Evolutionary conservation across 2,113 vertebrate species (phyloP).

Genomic region (Otocyon megalotis): DNA sequence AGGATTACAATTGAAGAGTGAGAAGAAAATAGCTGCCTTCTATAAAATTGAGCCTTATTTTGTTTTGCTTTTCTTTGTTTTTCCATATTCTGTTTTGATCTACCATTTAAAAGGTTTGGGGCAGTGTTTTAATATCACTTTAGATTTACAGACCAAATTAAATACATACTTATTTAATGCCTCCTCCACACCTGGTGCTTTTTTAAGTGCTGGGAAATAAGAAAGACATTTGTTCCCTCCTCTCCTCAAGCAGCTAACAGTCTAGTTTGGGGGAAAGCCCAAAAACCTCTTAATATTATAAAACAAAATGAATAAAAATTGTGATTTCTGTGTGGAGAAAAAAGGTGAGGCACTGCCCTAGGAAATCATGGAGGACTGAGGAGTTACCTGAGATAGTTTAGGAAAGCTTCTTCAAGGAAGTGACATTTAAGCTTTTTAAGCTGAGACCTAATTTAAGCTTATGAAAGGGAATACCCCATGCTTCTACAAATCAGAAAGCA

Average conservation of each 20-base stretch:
- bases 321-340: not conserved
- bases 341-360: not conserved
- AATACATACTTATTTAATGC: not conserved
- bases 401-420: not conserved
- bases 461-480: not conserved
- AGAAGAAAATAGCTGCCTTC: constrained; percentile 23
- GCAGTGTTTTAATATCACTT: not conserved
- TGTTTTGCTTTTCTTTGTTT: constrained; percentile 5
- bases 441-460: not conserved
- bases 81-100: constrained; percentile 53
- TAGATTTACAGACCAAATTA: not conserved
- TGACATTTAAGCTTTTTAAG: constrained; percentile 47
- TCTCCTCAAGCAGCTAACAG: not conserved
- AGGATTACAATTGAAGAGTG: not conserved
- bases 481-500: not conserved
- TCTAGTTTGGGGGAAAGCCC: not conserved
- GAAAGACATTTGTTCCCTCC: not conserved
- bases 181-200: not conserved
- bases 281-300: not conserved
- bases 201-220: not conserved
- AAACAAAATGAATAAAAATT: constrained; percentile 3
- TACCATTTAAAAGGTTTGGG: constrained; percentile 51
- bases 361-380: not conserved
- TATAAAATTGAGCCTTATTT: not conserved
- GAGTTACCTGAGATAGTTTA: not conserved